Evolutionary conservation across 1,140 invertebrate species (phyloP).

Genomic region (Leptestheria dahalacensis): DNA sequence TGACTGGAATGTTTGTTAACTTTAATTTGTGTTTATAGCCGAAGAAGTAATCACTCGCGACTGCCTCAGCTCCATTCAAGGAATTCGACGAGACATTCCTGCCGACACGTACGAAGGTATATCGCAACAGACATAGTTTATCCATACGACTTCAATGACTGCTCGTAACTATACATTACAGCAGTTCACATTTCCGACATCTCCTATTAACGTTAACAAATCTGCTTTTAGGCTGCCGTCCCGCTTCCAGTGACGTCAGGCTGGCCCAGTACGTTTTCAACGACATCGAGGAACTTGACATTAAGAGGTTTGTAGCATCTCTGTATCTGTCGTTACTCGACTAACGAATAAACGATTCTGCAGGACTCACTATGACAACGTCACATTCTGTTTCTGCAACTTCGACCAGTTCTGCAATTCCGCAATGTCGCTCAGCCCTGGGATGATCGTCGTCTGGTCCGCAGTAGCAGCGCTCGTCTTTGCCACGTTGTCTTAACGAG

Average conservation of each 20-base stretch:
- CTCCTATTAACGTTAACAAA: not conserved
- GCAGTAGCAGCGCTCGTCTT: not conserved
- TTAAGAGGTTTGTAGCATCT: constrained; percentile 43
- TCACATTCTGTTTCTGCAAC: constrained; percentile 79
- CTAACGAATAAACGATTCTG: no score
- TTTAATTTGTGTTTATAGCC: constrained; percentile 37
- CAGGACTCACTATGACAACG: constrained; percentile 66
- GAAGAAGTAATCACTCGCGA: constrained; percentile 65
- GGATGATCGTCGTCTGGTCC: not conserved
- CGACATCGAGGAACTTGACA: constrained; percentile 65
- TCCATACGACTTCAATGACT: no score
- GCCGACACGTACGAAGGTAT: constrained; percentile 65
- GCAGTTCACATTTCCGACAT: not conserved
- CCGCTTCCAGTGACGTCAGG: constrained; percentile 57
- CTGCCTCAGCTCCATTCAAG: constrained; percentile 62
- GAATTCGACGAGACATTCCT: constrained; percentile 68
- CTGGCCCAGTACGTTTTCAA: constrained; percentile 78
- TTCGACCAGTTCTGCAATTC: constrained; percentile 77
- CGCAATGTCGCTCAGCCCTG: not conserved
- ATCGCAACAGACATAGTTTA: no score
- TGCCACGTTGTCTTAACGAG: not conserved
- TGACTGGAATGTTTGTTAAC: not conserved
- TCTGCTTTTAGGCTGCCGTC: constrained; percentile 47
- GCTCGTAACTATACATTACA: no score
- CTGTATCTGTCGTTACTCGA: constrained; percentile 14